A percentile compares a stretch with the other conserved stretches of the same genome.
These are phyloP conservation scores for Drosophila paracracens DNA, from an alignment of 2,888 invertebrate genomes.

Conservation along the genomic window DNA sequence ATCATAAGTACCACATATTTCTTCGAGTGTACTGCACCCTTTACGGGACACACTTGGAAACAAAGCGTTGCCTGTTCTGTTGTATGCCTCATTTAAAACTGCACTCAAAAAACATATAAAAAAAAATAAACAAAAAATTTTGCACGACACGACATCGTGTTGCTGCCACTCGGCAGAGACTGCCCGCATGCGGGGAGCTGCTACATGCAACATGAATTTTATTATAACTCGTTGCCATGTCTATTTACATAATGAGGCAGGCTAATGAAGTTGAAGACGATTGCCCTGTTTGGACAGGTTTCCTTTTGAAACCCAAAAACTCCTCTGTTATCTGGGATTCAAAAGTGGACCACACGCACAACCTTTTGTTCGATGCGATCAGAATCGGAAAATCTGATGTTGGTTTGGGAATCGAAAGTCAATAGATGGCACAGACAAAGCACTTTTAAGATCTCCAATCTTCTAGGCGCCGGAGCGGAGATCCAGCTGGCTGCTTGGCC, in stretches of 20 bases:
- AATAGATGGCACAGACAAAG: conserved; percentile 24
- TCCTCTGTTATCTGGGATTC: conserved; percentile 9
- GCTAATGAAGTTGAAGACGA: conserved; percentile 36
- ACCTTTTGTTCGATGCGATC: conserved; percentile 21
- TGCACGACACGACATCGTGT: conserved; percentile 27
- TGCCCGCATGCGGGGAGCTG: conserved; percentile 6
- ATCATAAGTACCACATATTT: conserved; percentile 11
- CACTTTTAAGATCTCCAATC: conserved; percentile 29
- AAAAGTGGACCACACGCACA: conserved; percentile 52
- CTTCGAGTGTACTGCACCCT: conserved; percentile 25
- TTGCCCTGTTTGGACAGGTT: conserved; percentile 27
- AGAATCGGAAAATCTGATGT: conserved; percentile 19
- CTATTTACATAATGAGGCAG: conserved; percentile 44
- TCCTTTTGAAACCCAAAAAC: conserved; percentile 5
- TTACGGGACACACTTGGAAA: conserved; percentile 14
- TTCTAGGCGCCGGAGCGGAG: conserved; percentile 24
- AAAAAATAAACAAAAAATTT: conserved; percentile 27
- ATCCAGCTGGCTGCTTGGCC: conserved; percentile 21
- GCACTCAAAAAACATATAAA: conserved; percentile 23
- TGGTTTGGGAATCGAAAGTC: conserved; percentile 36
- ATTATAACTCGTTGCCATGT: conserved; percentile 3
- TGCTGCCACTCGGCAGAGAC: conserved; percentile 18
- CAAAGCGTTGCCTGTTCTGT: conserved; percentile 46
- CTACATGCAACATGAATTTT: conserved; percentile 29
- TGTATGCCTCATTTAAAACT: conserved; percentile 37